These are phyloP conservation scores for Operophtera brumata DNA, from an alignment of 2,888 invertebrate genomes.

Conservation along the genomic window DNA sequence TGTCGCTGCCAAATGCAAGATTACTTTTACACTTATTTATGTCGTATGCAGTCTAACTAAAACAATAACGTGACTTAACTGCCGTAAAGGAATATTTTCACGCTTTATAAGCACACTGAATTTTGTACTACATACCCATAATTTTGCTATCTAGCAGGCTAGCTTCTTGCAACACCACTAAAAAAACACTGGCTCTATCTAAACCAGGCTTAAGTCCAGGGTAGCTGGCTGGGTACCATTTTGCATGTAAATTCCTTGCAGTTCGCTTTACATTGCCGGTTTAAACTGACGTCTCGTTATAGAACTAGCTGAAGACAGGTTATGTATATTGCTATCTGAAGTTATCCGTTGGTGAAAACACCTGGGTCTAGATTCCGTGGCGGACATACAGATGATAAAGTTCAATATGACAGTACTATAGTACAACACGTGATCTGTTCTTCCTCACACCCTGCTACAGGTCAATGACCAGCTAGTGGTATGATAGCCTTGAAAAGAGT, in stretches of 20 bases:
- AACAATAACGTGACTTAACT: too few species aligned
- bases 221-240: conserved; percentile 32
- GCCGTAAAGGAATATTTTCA: too few species aligned
- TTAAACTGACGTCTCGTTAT: conserved; percentile 27
- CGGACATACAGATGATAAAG: conserved; percentile 10
- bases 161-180: neutral
- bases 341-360: conserved; percentile 19
- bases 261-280: conserved; percentile 36
- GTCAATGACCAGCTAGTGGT: too few species aligned
- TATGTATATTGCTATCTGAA: conserved; percentile 33
- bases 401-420: neutral
- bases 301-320: conserved; percentile 26
- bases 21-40: too few species aligned
- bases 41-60: too few species aligned
- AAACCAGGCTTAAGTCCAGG: conserved; percentile 5
- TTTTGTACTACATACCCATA: too few species aligned
- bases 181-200: conserved; percentile 9
- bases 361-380: conserved; percentile 15
- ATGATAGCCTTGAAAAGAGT: too few species aligned
- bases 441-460: too few species aligned
- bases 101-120: too few species aligned
- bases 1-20: too few species aligned
- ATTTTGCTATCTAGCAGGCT: neutral
- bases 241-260: conserved; percentile 45
- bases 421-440: too few species aligned